Evolutionary conservation across 2,113 vertebrate genomes (phyloP).

Genomic region (Alethe diademata): DNA sequence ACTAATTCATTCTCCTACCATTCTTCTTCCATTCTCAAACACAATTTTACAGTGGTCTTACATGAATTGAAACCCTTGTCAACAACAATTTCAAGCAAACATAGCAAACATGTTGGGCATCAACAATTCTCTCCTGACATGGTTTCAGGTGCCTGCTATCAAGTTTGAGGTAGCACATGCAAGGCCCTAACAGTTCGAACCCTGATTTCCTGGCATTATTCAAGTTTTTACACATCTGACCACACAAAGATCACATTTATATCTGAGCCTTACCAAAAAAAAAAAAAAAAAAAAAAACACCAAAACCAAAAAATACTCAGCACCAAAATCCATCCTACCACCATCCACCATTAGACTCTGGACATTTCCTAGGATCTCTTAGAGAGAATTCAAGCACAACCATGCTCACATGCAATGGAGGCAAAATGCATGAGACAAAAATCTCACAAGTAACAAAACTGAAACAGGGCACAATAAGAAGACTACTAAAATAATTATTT

Average conservation of each 20-base stretch:
- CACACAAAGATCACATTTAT: not conserved
- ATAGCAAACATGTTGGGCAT: not conserved
- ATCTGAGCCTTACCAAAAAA: not conserved
- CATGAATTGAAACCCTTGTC: not conserved
- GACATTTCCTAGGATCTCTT: not conserved
- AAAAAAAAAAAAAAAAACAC: no score
- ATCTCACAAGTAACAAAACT: not conserved
- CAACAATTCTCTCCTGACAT: not conserved
- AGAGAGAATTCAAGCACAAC: not conserved
- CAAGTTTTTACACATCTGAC: not conserved
- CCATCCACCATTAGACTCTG: not conserved
- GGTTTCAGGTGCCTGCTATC: not conserved
- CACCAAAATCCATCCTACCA: not conserved
- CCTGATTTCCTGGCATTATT: not conserved
- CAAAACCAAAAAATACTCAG: not conserved
- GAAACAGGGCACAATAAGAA: not conserved
- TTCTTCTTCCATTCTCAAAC: not conserved
- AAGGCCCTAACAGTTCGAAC: fast-evolving
- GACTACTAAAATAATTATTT: not conserved
- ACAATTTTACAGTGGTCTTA: not conserved
- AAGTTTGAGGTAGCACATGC: not conserved
- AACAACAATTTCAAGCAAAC: not conserved
- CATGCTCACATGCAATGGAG: not conserved
- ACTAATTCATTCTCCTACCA: not conserved
- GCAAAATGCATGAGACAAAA: not conserved